Conservation (phyloP, 2,888 invertebrate genomes). For the Choristoneura rosaceana region DNA sequence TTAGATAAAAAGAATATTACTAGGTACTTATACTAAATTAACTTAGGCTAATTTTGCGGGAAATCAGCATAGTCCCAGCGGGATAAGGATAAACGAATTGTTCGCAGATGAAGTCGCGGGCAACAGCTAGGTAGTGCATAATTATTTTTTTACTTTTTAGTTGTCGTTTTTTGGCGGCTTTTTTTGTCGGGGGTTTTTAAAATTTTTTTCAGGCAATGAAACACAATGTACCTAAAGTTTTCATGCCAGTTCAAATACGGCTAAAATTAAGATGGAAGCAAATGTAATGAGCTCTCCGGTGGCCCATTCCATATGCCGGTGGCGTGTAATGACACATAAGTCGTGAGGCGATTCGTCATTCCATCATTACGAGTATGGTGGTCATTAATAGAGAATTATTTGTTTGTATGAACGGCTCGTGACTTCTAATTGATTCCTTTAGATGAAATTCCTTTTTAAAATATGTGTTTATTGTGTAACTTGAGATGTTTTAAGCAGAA, state of each 20-base stretch:
- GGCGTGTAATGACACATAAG: slow-evolving; percentile 44
- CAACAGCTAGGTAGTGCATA: too few relatives aligned
- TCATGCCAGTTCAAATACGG: background rate
- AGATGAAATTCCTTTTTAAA: slow-evolving; percentile 14
- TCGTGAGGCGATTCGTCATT: slow-evolving; percentile 54
- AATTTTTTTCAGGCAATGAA: too few relatives aligned
- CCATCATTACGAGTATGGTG: slow-evolving; percentile 46
- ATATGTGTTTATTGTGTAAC: slow-evolving; percentile 6
- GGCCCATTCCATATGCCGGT: slow-evolving; percentile 43
- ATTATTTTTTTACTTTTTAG: too few relatives aligned
- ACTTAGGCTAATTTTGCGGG: too few relatives aligned
- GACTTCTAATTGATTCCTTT: slow-evolving; percentile 35
- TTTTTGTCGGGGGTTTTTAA: too few relatives aligned
- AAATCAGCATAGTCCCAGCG: too few relatives aligned
- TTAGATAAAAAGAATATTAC: too few relatives aligned
- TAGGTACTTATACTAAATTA: too few relatives aligned
- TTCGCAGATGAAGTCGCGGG: too few relatives aligned
- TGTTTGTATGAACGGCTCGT: slow-evolving; percentile 40
- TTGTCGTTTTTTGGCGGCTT: too few relatives aligned
- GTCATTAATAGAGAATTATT: slow-evolving; percentile 50
- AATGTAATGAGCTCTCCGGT: slow-evolving; percentile 46
- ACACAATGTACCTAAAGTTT: too few relatives aligned
- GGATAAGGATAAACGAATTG: too few relatives aligned
- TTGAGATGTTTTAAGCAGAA: background rate
- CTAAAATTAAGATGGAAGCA: background rate